Conservation (phyloP, 2,888 invertebrate species). For the Drosophila mettleri region DNA sequence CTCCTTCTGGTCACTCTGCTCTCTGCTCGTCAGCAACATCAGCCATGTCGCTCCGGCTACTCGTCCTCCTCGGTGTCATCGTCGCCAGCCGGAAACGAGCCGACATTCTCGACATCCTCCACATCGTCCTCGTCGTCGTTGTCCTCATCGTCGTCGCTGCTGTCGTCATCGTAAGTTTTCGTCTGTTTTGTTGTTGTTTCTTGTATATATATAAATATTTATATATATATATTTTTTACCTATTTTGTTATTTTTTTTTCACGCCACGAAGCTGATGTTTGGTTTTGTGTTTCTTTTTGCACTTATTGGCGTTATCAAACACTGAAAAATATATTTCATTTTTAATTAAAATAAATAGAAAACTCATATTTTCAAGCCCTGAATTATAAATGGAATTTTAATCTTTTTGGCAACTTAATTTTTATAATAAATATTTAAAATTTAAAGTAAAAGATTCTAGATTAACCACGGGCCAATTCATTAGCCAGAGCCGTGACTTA, state of each 20-base stretch:
- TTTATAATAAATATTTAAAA: too few species aligned
- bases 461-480: too few species aligned
- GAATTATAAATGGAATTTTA: too few species aligned
- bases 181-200: slow-evolving; percentile 30
- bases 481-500: too few species aligned
- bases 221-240: slow-evolving; percentile 11
- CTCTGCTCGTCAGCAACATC: slow-evolving; percentile 75
- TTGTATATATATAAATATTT: slow-evolving; percentile 7
- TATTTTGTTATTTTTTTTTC: slow-evolving; percentile 27
- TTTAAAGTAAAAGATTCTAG: too few species aligned
- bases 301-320: slow-evolving; percentile 21
- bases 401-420: too few species aligned
- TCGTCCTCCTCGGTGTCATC: slow-evolving; percentile 20
- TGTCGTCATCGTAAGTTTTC: slow-evolving; percentile 66
- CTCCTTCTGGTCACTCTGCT: slow-evolving; percentile 46
- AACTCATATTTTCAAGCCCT: neutral
- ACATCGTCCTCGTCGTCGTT: slow-evolving; percentile 20
- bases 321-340: slow-evolving; percentile 16
- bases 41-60: slow-evolving; percentile 27
- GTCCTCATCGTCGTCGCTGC: slow-evolving; percentile 36
- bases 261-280: slow-evolving; percentile 19
- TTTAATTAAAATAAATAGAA: neutral
- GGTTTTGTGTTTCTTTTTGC: slow-evolving; percentile 11
- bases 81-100: slow-evolving; percentile 48
- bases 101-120: slow-evolving; percentile 53